phyloP scores from a whole-genome alignment of 2,797 vertebrate genomes.

The Merluccius polli region DNA sequence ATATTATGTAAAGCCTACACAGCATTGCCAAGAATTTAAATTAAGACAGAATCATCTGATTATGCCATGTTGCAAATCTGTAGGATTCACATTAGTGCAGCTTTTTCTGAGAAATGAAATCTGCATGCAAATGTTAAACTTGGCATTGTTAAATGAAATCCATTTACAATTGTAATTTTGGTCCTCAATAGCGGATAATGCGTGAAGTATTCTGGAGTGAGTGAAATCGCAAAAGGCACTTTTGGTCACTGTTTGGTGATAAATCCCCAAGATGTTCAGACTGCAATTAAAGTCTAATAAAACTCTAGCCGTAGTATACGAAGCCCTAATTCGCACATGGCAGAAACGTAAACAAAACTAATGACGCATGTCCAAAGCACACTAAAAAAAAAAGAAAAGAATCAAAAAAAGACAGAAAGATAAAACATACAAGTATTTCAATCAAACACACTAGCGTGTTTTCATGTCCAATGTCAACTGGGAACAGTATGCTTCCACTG shows the following conservation, averaged over 20 bases:
- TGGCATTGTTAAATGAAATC: background rate
- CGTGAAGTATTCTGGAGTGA: background rate
- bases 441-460: background rate
- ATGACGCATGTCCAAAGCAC: background rate
- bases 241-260: background rate
- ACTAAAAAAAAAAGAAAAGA: background rate
- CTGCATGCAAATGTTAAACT: slow-evolving; percentile 60
- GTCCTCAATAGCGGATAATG: background rate
- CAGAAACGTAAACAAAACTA: slow-evolving; percentile 2
- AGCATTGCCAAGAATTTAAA: background rate
- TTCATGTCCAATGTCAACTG: background rate
- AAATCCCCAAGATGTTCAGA: background rate
- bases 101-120: slow-evolving; percentile 43
- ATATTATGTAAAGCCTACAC: background rate
- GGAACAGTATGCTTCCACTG: background rate
- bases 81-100: slow-evolving; percentile 28
- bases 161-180: background rate
- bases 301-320: background rate
- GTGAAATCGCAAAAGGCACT: background rate
- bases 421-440: background rate
- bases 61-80: slow-evolving; percentile 12
- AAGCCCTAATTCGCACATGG: background rate
- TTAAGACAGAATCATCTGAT: slow-evolving; percentile 6
- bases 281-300: background rate
- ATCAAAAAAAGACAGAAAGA: background rate